Conservation (phyloP, 2,888 invertebrate species). For the Dryadula phaetusa region DNA sequence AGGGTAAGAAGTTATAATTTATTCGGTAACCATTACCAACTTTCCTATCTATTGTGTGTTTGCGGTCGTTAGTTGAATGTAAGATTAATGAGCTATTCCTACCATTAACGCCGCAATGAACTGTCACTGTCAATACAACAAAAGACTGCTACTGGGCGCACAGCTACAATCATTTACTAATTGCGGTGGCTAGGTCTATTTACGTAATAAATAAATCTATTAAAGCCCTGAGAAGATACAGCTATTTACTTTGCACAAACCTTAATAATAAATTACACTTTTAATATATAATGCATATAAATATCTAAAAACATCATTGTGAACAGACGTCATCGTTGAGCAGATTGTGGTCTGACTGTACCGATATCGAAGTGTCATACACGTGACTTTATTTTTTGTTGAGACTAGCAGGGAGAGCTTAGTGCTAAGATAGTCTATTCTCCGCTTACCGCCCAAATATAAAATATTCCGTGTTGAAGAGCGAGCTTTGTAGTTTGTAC, state of each 20-base stretch:
- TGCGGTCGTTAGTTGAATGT: constrained; percentile 69
- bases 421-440: too few species aligned
- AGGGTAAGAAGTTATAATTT: constrained; percentile 72
- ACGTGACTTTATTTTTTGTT: too few species aligned
- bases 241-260: background rate
- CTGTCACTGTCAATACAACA: constrained; percentile 65
- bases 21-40: constrained; percentile 70
- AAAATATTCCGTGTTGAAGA: too few species aligned
- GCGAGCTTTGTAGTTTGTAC: too few species aligned
- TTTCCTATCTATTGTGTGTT: constrained; percentile 64
- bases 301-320: too few species aligned
- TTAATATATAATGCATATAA: too few species aligned
- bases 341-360: too few species aligned
- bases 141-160: constrained; percentile 56
- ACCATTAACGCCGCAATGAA: constrained; percentile 64
- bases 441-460: too few species aligned
- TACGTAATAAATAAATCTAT: constrained; percentile 35
- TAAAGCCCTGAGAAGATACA: background rate
- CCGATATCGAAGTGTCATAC: too few species aligned
- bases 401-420: too few species aligned
- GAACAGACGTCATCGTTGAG: too few species aligned
- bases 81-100: constrained; percentile 74
- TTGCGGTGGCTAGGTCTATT: constrained; percentile 47
- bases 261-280: too few species aligned
- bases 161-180: constrained; percentile 57